Conservation (phyloP, 2,888 invertebrate species). For the Phengaris arion region DNA sequence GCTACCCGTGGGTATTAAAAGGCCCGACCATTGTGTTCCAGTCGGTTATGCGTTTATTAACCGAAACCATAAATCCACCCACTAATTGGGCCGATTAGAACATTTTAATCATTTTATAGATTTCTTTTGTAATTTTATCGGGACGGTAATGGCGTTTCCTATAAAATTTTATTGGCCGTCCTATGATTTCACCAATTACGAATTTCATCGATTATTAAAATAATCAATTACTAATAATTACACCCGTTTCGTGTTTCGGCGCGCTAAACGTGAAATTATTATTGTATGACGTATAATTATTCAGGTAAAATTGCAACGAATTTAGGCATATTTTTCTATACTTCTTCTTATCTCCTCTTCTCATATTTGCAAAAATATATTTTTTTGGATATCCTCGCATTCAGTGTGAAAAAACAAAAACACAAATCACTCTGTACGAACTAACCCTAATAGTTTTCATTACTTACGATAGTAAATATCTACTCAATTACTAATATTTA, state of each 20-base stretch:
- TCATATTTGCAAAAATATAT: too few species aligned
- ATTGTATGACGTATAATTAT: too few species aligned
- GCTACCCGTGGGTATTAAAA: background rate
- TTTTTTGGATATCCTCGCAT: too few species aligned
- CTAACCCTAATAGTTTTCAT: too few species aligned
- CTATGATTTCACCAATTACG: slow-evolving; percentile 67
- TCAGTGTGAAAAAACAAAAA: too few species aligned
- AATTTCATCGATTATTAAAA: slow-evolving; percentile 47
- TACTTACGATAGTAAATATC: background rate
- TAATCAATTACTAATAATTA: slow-evolving; percentile 37
- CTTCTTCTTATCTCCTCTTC: too few species aligned
- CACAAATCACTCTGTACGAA: too few species aligned
- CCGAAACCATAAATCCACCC: slow-evolving; percentile 67
- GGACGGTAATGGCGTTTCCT: slow-evolving; percentile 66
- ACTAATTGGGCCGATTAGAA: slow-evolving; percentile 75
- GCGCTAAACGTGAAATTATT: background rate
- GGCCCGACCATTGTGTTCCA: slow-evolving; percentile 6
- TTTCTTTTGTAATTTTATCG: slow-evolving; percentile 78
- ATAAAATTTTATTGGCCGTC: slow-evolving; percentile 73
- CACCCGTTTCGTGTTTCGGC: background rate
- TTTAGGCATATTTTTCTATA: too few species aligned
- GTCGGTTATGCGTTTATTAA: slow-evolving; percentile 43
- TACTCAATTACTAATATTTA: background rate
- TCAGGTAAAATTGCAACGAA: too few species aligned
- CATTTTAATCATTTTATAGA: slow-evolving; percentile 74